Evolutionary conservation across 1,140 invertebrate genomes (phyloP), one percentile per base, ranked within the genome.

Genomic region (Pteromalus puparum): DNA sequence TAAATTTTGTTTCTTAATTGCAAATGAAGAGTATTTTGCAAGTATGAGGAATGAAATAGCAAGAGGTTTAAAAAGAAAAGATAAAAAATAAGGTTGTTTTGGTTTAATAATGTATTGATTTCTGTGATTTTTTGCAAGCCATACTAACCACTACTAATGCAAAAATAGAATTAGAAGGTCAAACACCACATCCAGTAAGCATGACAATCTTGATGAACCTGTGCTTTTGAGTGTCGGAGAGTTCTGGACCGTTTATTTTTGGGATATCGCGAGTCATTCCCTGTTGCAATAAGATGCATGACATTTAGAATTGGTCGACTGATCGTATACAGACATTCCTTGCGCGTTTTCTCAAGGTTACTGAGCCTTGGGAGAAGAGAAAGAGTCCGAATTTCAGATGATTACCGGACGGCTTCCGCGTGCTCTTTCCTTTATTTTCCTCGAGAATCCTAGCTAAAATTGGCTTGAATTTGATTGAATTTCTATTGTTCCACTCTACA

Each of bases 281-380:
- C 87, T 80, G 86, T 88, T 86, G 81, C 87, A 88, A 34, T 34
- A 34, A 89, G 87, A 89, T 90, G 85, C 86, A 90, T 90, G 90
- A 89, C 90, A 91, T 87, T 90, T 88, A 78, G 81, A 89, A 89
- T 87, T 83, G 88, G 81, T 87, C 84, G 75, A 79, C 81, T 85
- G 72, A n/a, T 34, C 28, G 13, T 74, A 74, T n/a, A 13, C 38
- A 21, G 12, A 38, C 81, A 76, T 82, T 76, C 34, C 61, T 67
- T 61, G 21, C 26, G 6, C 18, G 10, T 6, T 38, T 34, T 67
- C n/a, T 46, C 67, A 65, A 75, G 68, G 68, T 5, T 81, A n/a
- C 46, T 21, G 26, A 53, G 12, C n/a, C 24, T 53, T 12, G 5
- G 12, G 21, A 38, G 18, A 38, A 10, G 1, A 13, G 38, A 9